Percentiles rank a stretch among this genome's conserved stretches.
phyloP scores from a whole-genome alignment of 1,140 invertebrate species.

The Scaptomyza hsui region DNA sequence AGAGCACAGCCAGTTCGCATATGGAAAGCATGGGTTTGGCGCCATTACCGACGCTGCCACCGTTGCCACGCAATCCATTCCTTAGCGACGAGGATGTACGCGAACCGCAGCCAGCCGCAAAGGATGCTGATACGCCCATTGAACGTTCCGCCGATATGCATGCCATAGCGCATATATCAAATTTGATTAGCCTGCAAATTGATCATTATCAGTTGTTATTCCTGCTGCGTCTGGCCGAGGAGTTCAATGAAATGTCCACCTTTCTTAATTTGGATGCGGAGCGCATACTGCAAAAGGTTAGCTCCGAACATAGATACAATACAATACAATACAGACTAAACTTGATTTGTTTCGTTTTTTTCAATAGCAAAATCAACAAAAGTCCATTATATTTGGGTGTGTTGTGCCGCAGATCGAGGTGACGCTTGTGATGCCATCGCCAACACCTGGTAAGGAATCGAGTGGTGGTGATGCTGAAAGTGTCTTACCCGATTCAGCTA shows the following conservation, averaged over 20 bases:
- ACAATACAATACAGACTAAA: too few relatives aligned
- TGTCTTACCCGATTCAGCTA: slow-evolving; percentile 91
- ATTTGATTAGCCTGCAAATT: slow-evolving; percentile 92
- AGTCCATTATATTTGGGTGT: slow-evolving; percentile 89
- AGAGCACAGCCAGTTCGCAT: slow-evolving; percentile 37
- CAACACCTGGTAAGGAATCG: slow-evolving; percentile 91
- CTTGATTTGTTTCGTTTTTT: not conserved
- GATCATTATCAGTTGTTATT: slow-evolving; percentile 98
- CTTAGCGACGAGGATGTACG: slow-evolving; percentile 77
- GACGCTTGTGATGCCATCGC: slow-evolving; percentile 93
- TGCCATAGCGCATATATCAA: slow-evolving; percentile 90
- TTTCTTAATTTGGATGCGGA: slow-evolving; percentile 92
- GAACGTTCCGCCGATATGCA: slow-evolving; percentile 86
- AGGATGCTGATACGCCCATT: slow-evolving; percentile 24
- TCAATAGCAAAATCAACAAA: slow-evolving; percentile 82
- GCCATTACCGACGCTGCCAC: slow-evolving; percentile 57
- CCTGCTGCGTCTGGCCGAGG: slow-evolving; percentile 92
- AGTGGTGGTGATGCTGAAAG: slow-evolving; percentile 91
- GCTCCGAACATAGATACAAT: too few relatives aligned
- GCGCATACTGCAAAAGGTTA: slow-evolving; percentile 86
- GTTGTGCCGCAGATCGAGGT: slow-evolving; percentile 93
- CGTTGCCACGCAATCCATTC: slow-evolving; percentile 77
- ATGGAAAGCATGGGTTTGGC: slow-evolving; percentile 67
- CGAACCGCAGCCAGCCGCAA: slow-evolving; percentile 1
- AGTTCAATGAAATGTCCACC: slow-evolving; percentile 91